A percentile compares a stretch with the other conserved stretches of the same genome.
Conservation (phyloP, 2,888 invertebrate genomes). For the Autographa gamma region DNA sequence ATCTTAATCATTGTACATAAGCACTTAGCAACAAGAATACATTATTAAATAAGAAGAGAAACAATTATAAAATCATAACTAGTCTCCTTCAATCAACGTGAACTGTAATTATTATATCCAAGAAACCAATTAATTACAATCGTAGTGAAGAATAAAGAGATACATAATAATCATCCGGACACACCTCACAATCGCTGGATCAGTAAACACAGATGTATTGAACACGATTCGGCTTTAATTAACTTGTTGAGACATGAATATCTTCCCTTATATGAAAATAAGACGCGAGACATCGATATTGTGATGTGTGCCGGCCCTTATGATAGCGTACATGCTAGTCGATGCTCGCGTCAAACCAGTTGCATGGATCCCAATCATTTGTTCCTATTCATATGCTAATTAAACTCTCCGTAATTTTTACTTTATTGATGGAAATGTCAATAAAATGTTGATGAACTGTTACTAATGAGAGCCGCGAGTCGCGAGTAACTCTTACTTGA, state of each 20-base stretch:
- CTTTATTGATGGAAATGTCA: constrained; percentile 43
- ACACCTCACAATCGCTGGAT: background rate
- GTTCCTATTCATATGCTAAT: constrained; percentile 57
- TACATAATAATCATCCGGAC: background rate
- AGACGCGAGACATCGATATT: constrained; percentile 31
- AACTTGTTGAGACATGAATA: background rate
- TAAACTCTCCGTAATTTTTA: constrained; percentile 45
- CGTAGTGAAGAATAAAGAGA: background rate
- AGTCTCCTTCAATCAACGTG: background rate
- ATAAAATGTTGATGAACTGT: constrained; percentile 47
- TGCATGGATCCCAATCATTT: constrained; percentile 45
- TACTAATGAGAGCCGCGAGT: background rate
- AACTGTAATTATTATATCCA: constrained; percentile 2
- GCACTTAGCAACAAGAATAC: background rate
- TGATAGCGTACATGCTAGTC: constrained; percentile 3
- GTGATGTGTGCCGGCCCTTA: constrained; percentile 25
- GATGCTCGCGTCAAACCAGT: constrained; percentile 38
- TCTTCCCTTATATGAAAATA: constrained; percentile 12
- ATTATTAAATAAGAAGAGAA: background rate
- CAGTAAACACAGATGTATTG: background rate
- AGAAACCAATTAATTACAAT: background rate
- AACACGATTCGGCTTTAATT: background rate
- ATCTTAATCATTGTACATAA: background rate
- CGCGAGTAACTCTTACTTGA: background rate
- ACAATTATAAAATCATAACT: background rate